Percentiles rank a stretch among this genome's conserved stretches.
Evolutionary conservation across 2,797 vertebrate species (phyloP).

Genomic region (Tokudaia tokunoshimensis): DNA sequence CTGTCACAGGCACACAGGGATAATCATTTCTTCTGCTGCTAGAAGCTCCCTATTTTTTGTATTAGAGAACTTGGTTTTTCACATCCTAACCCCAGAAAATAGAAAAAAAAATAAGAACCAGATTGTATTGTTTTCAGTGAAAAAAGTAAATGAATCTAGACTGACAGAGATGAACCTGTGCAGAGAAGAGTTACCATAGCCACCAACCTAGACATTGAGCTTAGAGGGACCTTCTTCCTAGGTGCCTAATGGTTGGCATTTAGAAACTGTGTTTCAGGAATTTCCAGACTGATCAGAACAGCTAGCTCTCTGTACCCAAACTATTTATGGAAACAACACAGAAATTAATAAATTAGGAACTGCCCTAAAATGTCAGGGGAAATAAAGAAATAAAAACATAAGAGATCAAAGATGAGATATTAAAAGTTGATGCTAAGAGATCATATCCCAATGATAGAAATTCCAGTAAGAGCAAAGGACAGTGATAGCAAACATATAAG

Average conservation of each 20-base stretch:
- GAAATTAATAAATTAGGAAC: not conserved
- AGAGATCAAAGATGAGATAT: not conserved
- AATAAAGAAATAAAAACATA: not conserved
- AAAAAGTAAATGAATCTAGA: not conserved
- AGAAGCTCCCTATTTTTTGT: not conserved
- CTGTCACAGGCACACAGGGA: fast-evolving
- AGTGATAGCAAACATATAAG: too few relatives aligned
- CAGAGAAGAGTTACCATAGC: too few relatives aligned
- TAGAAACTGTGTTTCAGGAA: not conserved
- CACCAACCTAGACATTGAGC: too few relatives aligned
- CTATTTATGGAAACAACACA: not conserved
- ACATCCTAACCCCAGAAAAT: not conserved
- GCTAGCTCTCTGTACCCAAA: too few relatives aligned
- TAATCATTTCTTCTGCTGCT: not conserved
- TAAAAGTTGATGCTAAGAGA: not conserved
- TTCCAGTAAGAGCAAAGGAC: not conserved
- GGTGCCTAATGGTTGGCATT: not conserved
- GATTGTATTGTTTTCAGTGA: not conserved
- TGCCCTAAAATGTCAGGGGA: not conserved
- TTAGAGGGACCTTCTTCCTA: not conserved
- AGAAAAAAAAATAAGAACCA: not conserved
- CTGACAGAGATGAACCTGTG: too few relatives aligned
- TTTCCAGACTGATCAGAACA: not conserved
- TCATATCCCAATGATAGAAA: not conserved
- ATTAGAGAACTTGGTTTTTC: not conserved